Evolutionary conservation across 2,113 vertebrate species (phyloP).

Genomic region (Haplochromis burtoni): DNA sequence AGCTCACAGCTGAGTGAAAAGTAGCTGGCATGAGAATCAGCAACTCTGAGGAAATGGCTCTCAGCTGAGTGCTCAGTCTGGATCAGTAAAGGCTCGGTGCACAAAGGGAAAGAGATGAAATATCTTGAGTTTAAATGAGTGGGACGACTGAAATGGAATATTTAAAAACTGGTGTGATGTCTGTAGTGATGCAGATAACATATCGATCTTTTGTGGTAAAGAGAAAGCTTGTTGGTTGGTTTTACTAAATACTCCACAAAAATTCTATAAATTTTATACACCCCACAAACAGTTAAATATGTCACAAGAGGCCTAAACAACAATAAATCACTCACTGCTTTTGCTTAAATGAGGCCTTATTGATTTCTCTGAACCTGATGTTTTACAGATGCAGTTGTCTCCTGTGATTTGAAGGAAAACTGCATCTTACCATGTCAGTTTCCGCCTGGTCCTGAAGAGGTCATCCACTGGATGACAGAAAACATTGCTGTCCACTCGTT

Average conservation of each 20-base stretch:
- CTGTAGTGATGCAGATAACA: not conserved
- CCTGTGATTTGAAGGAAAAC: conserved; percentile 9
- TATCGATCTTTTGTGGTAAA: not conserved
- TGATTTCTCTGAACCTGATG: not conserved
- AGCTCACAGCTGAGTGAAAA: not conserved
- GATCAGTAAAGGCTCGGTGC: not conserved
- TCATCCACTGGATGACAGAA: conserved; percentile 68
- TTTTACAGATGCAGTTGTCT: not conserved
- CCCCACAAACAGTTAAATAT: not conserved
- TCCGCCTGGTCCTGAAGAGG: not conserved
- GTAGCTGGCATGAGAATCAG: not conserved
- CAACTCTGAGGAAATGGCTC: not conserved
- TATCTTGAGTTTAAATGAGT: not conserved
- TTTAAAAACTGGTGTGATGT: not conserved
- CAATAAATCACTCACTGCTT: not conserved
- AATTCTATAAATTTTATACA: rapidly evolving
- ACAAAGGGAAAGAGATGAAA: not conserved
- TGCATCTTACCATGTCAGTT: conserved; percentile 66
- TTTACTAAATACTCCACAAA: not conserved
- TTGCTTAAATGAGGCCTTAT: not conserved
- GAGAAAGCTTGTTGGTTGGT: not conserved
- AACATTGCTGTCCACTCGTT: conserved; percentile 41
- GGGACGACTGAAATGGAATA: rapidly evolving
- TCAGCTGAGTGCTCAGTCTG: not conserved
- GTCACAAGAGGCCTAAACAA: not conserved